These are phyloP conservation scores for Egretta garzetta DNA, from an alignment of 2,113 vertebrate species.

Conservation along the genomic window DNA sequence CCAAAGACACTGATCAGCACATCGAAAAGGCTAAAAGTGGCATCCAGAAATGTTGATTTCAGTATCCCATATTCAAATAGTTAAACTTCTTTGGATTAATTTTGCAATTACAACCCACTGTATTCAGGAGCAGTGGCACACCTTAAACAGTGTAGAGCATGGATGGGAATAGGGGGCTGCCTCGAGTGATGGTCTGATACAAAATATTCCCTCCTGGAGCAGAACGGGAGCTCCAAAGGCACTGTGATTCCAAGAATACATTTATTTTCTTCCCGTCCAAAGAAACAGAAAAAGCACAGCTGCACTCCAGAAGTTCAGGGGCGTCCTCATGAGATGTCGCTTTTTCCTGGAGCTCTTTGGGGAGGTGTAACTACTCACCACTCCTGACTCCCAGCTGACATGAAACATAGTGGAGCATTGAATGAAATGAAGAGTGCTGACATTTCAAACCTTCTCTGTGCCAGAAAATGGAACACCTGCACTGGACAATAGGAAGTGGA, in stretches of 20 bases:
- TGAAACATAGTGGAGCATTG: not conserved
- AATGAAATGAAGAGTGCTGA: not conserved
- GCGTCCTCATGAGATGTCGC: not conserved
- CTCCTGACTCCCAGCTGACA: not conserved
- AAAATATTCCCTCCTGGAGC: slow-evolving; percentile 16
- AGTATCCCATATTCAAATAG: not conserved
- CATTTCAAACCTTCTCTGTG: not conserved
- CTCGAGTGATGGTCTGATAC: not conserved
- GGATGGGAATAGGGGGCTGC: not conserved
- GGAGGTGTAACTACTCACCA: slow-evolving; percentile 26
- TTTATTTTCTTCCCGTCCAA: not conserved
- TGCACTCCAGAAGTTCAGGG: slow-evolving; percentile 27
- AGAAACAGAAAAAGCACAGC: slow-evolving; percentile 26
- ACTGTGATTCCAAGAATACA: not conserved
- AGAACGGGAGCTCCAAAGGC: slow-evolving; percentile 39
- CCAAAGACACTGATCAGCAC: not conserved
- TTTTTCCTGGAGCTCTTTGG: slow-evolving; percentile 16
- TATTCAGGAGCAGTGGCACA: not conserved
- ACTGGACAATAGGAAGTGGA: slow-evolving; percentile 16
- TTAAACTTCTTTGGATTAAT: not conserved
- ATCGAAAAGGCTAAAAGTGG: not conserved
- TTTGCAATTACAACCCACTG: not conserved
- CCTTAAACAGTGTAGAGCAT: not conserved
- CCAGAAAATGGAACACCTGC: slow-evolving; percentile 60
- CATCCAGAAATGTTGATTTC: not conserved